Evolutionary conservation across 2,113 vertebrate species (phyloP).

Genomic region (Oreotrochilus melanogaster): DNA sequence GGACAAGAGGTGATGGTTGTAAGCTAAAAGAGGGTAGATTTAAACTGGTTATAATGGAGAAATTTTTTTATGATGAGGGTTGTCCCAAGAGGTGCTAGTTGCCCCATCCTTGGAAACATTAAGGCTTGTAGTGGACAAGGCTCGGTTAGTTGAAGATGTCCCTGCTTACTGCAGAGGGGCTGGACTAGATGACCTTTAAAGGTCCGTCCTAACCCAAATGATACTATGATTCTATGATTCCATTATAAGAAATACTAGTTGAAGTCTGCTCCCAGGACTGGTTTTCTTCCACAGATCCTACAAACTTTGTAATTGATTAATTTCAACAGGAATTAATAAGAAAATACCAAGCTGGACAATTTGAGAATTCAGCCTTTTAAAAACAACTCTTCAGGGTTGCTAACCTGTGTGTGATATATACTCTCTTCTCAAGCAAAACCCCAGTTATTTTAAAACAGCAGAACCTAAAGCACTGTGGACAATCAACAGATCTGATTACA

Average conservation of each 20-base stretch:
- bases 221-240: too few relatives aligned
- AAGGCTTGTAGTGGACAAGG: too few relatives aligned
- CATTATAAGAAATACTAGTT: neutral
- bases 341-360: neutral
- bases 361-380: neutral
- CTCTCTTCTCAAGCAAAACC: neutral
- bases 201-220: too few relatives aligned
- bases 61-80: too few relatives aligned
- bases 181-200: too few relatives aligned
- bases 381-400: neutral
- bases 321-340: neutral
- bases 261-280: neutral
- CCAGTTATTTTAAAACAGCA: neutral
- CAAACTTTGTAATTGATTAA: neutral
- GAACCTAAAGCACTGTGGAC: neutral
- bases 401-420: neutral
- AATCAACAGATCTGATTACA: slow-evolving; percentile 26
- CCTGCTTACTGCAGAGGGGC: too few relatives aligned
- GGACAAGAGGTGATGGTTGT: too few relatives aligned
- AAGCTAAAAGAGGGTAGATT: too few relatives aligned
- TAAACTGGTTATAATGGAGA: too few relatives aligned
- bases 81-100: too few relatives aligned
- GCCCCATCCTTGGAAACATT: too few relatives aligned
- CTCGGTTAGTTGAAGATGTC: too few relatives aligned
- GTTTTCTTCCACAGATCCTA: neutral